These are phyloP conservation scores for Eremophila alpestris DNA, from an alignment of 2,797 vertebrate genomes.

Conservation along the genomic window DNA sequence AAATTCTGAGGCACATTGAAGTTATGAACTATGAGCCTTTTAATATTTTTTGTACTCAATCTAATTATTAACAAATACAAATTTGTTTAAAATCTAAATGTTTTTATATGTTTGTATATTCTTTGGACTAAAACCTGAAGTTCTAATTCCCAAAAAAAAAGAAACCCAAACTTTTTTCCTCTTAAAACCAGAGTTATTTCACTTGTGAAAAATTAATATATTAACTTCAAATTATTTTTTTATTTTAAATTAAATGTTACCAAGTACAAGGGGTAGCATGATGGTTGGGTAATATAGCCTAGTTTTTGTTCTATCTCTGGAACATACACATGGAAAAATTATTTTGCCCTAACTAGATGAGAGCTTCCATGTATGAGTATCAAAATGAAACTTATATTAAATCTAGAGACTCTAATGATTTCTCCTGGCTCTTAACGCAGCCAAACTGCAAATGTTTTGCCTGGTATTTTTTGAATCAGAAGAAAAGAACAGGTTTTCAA, in stretches of 20 bases:
- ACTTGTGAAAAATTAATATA: neutral
- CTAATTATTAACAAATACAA: neutral
- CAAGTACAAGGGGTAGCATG: neutral
- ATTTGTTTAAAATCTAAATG: neutral
- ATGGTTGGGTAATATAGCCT: neutral
- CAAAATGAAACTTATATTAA: neutral
- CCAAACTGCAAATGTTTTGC: neutral
- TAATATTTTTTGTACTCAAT: neutral
- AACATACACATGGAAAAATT: rapidly evolving
- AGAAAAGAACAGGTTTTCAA: neutral
- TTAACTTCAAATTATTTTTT: neutral
- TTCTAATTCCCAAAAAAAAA: neutral
- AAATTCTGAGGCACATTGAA: neutral
- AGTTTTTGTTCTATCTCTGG: neutral
- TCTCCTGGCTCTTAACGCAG: neutral
- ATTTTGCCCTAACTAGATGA: neutral
- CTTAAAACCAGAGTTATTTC: neutral
- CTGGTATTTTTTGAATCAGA: neutral
- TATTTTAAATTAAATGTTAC: neutral
- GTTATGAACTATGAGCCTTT: neutral
- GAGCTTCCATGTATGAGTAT: neutral
- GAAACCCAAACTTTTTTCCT: too few relatives aligned
- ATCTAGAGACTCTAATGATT: neutral
- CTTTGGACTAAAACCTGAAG: neutral
- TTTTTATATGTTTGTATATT: neutral